Conservation (phyloP, 2,113 vertebrate species). For the Morone chrysops region DNA sequence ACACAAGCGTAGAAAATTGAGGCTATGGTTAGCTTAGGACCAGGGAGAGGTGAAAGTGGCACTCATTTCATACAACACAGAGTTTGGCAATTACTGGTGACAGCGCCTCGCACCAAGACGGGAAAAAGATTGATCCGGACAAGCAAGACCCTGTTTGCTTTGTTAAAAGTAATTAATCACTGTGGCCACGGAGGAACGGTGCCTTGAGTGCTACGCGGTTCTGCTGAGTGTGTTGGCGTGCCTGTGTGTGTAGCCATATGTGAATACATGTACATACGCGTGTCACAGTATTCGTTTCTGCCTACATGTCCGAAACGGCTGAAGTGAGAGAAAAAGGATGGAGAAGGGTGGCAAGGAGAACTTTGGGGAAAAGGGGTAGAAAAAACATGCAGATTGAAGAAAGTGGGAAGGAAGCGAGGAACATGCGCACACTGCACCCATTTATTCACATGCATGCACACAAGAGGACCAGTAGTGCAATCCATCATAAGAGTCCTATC, state of each 20-base stretch:
- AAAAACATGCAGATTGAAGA: slow-evolving; percentile 19
- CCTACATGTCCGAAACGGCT: slow-evolving; percentile 20
- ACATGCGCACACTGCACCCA: slow-evolving; percentile 50
- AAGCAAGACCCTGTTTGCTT: slow-evolving; percentile 81
- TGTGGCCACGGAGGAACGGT: slow-evolving; percentile 67
- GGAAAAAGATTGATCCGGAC: slow-evolving; percentile 77
- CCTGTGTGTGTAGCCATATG: slow-evolving; percentile 32
- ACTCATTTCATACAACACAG: slow-evolving; percentile 77
- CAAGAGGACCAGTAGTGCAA: slow-evolving; percentile 56
- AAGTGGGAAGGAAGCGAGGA: slow-evolving; percentile 32
- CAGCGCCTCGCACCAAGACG: slow-evolving; percentile 58
- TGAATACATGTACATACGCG: slow-evolving; percentile 18
- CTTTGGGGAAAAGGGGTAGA: not conserved
- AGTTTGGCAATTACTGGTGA: slow-evolving; percentile 78
- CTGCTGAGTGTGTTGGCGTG: slow-evolving; percentile 38
- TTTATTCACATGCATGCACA: slow-evolving; percentile 69
- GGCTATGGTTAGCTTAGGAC: slow-evolving; percentile 65
- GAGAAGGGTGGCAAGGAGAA: not conserved
- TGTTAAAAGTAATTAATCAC: slow-evolving; percentile 85
- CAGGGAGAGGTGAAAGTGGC: slow-evolving; percentile 47
- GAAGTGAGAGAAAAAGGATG: slow-evolving; percentile 32
- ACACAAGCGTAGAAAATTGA: slow-evolving; percentile 62
- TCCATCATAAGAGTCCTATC: slow-evolving; percentile 70
- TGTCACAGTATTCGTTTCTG: slow-evolving; percentile 33
- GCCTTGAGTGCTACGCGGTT: slow-evolving; percentile 52